Evolutionary conservation across 2,797 vertebrate species (phyloP).

Genomic region (Tapirus indicus): DNA sequence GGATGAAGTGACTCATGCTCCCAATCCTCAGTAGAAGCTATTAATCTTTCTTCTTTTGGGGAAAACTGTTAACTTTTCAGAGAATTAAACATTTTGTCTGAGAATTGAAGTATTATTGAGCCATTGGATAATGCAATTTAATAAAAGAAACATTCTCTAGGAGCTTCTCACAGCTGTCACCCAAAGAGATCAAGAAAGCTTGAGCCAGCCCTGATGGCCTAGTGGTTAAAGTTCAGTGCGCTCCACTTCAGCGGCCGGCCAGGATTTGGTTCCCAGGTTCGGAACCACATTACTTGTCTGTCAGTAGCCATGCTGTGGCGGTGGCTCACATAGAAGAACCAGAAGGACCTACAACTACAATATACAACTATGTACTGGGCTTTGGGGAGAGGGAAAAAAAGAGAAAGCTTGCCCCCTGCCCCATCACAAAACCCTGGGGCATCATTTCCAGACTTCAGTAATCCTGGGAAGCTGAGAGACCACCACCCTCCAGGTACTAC

Average conservation of each 20-base stretch:
- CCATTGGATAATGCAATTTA: neutral
- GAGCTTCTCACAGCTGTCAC: neutral
- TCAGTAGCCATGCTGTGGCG: too few relatives aligned
- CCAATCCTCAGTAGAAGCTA: slow-evolving; percentile 37
- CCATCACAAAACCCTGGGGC: neutral
- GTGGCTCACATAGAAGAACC: too few relatives aligned
- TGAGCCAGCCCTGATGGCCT: too few relatives aligned
- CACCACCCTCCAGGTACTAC: neutral
- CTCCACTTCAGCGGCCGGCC: too few relatives aligned
- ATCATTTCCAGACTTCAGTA: neutral
- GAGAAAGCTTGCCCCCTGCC: neutral
- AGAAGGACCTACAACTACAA: too few relatives aligned
- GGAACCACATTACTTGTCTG: too few relatives aligned
- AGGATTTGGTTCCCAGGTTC: too few relatives aligned
- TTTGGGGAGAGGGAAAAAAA: too few relatives aligned
- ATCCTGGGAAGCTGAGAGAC: neutral
- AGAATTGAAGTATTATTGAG: neutral
- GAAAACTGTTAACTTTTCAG: slow-evolving; percentile 43
- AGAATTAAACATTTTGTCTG: slow-evolving; percentile 28
- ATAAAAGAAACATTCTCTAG: neutral
- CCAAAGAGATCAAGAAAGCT: neutral
- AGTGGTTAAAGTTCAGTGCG: too few relatives aligned
- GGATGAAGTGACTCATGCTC: neutral
- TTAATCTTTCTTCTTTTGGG: slow-evolving; percentile 41
- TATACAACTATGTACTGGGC: too few relatives aligned